phyloP scores from a whole-genome alignment of 1,140 invertebrate species.

The Brachionus calyciflorus region DNA sequence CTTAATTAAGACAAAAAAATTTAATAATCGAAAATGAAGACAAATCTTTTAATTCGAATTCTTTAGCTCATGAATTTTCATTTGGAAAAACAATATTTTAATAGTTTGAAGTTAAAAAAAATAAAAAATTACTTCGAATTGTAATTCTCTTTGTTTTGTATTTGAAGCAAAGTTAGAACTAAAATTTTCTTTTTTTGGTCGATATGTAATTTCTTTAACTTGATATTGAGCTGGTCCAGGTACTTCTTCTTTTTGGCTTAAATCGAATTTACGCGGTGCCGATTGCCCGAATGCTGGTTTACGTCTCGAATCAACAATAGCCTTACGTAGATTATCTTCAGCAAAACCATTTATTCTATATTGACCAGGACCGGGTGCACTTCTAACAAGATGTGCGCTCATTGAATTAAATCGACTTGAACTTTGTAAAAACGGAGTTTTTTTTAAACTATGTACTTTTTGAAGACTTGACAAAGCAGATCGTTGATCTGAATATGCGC shows the following conservation, averaged over 20 bases:
- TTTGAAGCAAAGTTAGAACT: constrained; percentile 56
- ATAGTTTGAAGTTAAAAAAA: constrained; percentile 48
- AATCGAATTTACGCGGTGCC: constrained; percentile 51
- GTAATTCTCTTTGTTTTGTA: constrained; percentile 50
- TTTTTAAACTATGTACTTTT: constrained; percentile 56
- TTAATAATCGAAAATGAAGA: too few species aligned
- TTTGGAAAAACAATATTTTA: too few species aligned
- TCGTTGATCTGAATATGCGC: constrained; percentile 58
- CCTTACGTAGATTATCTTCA: constrained; percentile 57
- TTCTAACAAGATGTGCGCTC: neutral
- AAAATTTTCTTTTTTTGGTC: constrained; percentile 50
- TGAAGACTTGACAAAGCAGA: constrained; percentile 55
- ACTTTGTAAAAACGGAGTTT: constrained; percentile 59
- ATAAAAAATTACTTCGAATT: constrained; percentile 13
- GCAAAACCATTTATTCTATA: constrained; percentile 59
- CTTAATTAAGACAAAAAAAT: constrained; percentile 48
- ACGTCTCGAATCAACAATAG: constrained; percentile 56
- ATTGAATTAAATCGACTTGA: constrained; percentile 53
- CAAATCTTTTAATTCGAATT: too few species aligned
- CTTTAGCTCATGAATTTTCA: too few species aligned
- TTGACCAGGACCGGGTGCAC: constrained; percentile 55
- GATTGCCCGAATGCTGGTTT: constrained; percentile 57
- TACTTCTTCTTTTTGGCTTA: constrained; percentile 51
- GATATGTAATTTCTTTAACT: constrained; percentile 50
- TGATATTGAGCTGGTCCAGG: constrained; percentile 49